These are phyloP conservation scores for Adelosebastes latens DNA, from an alignment of 2,797 vertebrate genomes.

Conservation along the genomic window DNA sequence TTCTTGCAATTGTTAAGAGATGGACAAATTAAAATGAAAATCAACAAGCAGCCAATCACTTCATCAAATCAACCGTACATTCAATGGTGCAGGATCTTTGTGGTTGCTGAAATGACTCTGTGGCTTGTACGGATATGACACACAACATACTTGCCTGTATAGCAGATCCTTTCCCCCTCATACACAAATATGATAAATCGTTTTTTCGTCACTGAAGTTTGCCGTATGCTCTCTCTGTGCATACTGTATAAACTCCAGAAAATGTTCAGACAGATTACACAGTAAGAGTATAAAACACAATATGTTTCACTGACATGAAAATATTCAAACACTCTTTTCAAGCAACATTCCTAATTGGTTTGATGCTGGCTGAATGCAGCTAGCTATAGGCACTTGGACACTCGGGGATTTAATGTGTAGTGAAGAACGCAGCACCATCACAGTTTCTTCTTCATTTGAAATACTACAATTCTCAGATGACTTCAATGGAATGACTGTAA, in stretches of 20 bases:
- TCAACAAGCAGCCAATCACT: conserved; percentile 20
- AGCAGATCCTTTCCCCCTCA: background rate
- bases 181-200: background rate
- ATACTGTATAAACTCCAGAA: background rate
- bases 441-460: conserved; percentile 10
- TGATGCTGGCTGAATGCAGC: conserved; percentile 31
- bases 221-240: background rate
- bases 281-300: background rate
- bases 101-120: background rate
- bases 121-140: background rate
- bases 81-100: background rate
- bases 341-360: conserved; percentile 41
- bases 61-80: background rate
- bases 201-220: background rate
- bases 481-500: background rate
- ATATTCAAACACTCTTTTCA: background rate
- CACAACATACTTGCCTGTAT: background rate
- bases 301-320: background rate
- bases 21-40: background rate
- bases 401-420: conserved; percentile 24
- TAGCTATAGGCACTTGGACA: conserved; percentile 28
- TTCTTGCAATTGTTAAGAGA: background rate
- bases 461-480: background rate
- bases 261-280: background rate
- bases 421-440: background rate